phyloP scores from a whole-genome alignment of 2,888 invertebrate genomes.

The Oscheius sp. region DNA sequence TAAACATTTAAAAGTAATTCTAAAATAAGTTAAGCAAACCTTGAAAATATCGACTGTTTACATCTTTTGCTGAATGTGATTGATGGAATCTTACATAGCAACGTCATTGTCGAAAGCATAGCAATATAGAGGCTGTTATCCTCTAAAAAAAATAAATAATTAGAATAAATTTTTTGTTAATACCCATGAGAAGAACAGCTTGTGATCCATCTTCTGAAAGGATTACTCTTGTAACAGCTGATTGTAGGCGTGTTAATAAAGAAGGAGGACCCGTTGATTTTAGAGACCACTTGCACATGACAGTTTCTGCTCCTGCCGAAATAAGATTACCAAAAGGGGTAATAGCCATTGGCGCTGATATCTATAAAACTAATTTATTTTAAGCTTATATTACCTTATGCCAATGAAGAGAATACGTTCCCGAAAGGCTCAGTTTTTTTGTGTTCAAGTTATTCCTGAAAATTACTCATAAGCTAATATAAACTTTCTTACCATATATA shows the following conservation, averaged over 20 bases:
- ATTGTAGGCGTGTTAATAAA: slow-evolving; percentile 37
- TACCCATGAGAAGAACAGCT: slow-evolving; percentile 42
- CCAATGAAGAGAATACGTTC: slow-evolving; percentile 24
- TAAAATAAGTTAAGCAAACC: slow-evolving; percentile 21
- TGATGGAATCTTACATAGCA: slow-evolving; percentile 36
- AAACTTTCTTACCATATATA: slow-evolving; percentile 16
- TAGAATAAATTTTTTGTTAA: not conserved
- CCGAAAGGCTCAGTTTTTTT: slow-evolving; percentile 3
- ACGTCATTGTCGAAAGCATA: slow-evolving; percentile 53
- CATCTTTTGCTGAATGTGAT: slow-evolving; percentile 40
- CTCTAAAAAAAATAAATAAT: slow-evolving; percentile 39
- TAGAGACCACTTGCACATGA: slow-evolving; percentile 33
- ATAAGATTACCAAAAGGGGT: slow-evolving; percentile 45
- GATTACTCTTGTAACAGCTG: slow-evolving; percentile 35
- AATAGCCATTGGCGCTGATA: slow-evolving; percentile 34
- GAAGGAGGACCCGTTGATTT: slow-evolving; percentile 37
- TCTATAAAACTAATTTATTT: not conserved
- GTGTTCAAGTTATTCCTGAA: not conserved
- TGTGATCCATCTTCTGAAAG: slow-evolving; percentile 37
- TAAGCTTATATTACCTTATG: slow-evolving; percentile 15
- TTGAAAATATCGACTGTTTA: slow-evolving; percentile 34
- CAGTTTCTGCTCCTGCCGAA: slow-evolving; percentile 47
- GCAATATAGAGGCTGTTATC: slow-evolving; percentile 57
- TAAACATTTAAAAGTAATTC: not conserved
- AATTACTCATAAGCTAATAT: not conserved